These are phyloP conservation scores for Branchinecta sandiegonensis DNA, from an alignment of 2,888 invertebrate species.

Conservation along the genomic window DNA sequence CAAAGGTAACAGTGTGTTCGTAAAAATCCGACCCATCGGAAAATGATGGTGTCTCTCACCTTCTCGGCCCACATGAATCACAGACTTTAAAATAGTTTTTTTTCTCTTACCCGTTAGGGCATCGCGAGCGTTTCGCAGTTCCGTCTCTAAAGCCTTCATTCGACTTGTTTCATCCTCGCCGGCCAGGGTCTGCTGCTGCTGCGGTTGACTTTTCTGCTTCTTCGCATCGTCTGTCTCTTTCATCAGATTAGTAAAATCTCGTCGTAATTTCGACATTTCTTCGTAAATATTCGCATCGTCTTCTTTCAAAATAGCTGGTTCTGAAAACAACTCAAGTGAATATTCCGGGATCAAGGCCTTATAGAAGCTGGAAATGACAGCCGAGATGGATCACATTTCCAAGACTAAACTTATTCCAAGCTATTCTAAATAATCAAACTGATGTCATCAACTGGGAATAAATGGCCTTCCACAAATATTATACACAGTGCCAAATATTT, in stretches of 20 bases:
- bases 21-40: no score
- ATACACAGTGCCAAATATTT: no score
- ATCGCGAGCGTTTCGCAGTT: constrained; percentile 61
- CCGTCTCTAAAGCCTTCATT: constrained; percentile 43
- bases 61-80: no score
- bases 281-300: constrained; percentile 5
- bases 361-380: no score
- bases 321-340: background rate
- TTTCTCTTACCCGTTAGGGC: constrained; percentile 44
- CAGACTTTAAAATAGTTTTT: background rate
- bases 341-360: no score
- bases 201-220: background rate
- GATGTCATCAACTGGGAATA: no score
- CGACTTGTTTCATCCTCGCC: background rate
- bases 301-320: background rate
- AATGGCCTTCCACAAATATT: no score
- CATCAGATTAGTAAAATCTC: constrained; percentile 1
- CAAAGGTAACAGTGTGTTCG: no score
- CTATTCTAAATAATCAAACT: no score
- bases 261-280: constrained; percentile 1
- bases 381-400: no score
- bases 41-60: no score
- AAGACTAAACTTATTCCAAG: no score
- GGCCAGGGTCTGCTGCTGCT: background rate
- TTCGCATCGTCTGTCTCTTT: constrained; percentile 9